phyloP scores from a whole-genome alignment of 2,888 invertebrate genomes.

The Parnassius smintheus region DNA sequence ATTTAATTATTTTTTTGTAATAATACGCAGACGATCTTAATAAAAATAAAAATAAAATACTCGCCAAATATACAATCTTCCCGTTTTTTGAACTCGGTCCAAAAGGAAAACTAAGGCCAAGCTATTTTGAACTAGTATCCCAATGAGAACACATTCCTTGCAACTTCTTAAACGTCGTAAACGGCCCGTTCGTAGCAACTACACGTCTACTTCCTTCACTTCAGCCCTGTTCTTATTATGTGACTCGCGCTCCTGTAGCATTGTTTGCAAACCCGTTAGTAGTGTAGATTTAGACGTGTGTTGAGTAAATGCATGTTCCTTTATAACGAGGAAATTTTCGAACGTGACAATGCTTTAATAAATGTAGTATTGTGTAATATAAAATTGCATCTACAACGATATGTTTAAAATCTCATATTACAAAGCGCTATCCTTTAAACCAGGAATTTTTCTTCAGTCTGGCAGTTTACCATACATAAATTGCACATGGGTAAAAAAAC shows the following conservation, averaged over 20 bases:
- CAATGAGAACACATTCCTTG: slow-evolving; percentile 22
- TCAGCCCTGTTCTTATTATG: slow-evolving; percentile 15
- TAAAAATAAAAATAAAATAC: too few species aligned
- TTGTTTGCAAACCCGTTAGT: slow-evolving; percentile 15
- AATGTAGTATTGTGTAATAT: neutral
- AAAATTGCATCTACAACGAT: too few species aligned
- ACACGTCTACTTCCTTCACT: slow-evolving; percentile 17
- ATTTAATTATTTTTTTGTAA: too few species aligned
- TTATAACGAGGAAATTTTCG: slow-evolving; percentile 1
- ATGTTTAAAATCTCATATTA: too few species aligned
- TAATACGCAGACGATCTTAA: too few species aligned
- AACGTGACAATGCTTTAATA: slow-evolving; percentile 9
- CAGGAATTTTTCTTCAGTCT: too few species aligned
- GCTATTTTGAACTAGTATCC: slow-evolving; percentile 1
- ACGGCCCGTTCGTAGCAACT: slow-evolving; percentile 3
- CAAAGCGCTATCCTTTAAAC: too few species aligned
- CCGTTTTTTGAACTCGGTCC: too few species aligned
- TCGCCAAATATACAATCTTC: too few species aligned
- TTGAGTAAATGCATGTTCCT: neutral
- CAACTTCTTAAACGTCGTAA: slow-evolving; percentile 24
- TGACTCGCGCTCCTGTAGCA: slow-evolving; percentile 4
- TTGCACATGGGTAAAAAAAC: too few species aligned
- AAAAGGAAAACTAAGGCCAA: neutral
- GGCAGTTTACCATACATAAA: too few species aligned
- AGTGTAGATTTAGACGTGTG: slow-evolving; percentile 6